phyloP scores from a whole-genome alignment of 2,888 invertebrate species.

The Hecatera dysodea region DNA sequence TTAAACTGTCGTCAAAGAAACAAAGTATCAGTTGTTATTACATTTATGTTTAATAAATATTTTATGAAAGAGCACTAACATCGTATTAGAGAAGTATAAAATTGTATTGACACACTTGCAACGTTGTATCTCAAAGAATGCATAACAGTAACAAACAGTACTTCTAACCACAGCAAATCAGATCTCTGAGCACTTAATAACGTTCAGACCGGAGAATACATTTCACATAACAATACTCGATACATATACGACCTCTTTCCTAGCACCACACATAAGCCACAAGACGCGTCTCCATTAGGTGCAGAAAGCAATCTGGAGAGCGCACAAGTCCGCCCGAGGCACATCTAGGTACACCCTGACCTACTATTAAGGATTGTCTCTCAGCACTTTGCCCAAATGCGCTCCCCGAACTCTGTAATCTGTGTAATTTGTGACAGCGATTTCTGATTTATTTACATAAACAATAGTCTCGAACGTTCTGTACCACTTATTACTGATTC shows the following conservation, averaged over 20 bases:
- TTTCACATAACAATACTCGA: conserved; percentile 45
- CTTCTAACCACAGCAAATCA: conserved; percentile 28
- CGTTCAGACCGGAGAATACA: conserved; percentile 10
- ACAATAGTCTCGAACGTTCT: conserved; percentile 75
- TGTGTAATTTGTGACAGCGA: conserved; percentile 87
- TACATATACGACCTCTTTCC: conserved; percentile 44
- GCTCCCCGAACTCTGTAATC: conserved; percentile 83
- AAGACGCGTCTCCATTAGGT: conserved; percentile 64
- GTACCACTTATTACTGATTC: conserved; percentile 80
- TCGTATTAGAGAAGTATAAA: neutral
- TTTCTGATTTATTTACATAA: conserved; percentile 88
- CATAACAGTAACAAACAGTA: conserved; percentile 5
- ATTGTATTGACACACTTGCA: neutral
- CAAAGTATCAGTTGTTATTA: conserved; percentile 20
- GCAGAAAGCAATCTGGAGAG: conserved; percentile 72
- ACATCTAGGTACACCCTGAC: conserved; percentile 78
- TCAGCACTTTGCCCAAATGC: conserved; percentile 81
- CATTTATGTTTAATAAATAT: neutral
- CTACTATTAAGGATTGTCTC: conserved; percentile 87
- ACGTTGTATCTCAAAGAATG: conserved; percentile 10
- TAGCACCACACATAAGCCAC: conserved; percentile 57
- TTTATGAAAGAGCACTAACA: neutral
- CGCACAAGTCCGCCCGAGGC: conserved; percentile 73
- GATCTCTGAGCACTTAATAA: conserved; percentile 12
- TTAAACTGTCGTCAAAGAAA: conserved; percentile 14